phyloP scores from a whole-genome alignment of 1,140 invertebrate genomes.

The Drosophila navojoa region DNA sequence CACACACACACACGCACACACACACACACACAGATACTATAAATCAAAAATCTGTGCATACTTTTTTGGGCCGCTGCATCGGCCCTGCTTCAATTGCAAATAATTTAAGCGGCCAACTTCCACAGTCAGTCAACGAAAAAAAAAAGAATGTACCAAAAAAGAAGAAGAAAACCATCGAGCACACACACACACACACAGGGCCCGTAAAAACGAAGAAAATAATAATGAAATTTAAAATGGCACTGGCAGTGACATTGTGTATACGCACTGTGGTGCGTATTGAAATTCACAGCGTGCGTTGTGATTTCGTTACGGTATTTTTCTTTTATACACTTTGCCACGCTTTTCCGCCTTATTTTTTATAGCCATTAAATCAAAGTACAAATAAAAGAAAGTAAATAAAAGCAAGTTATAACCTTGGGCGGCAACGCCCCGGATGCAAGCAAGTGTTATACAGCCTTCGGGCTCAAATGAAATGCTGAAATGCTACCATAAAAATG shows the following conservation, averaged over 20 bases:
- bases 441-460: constrained; percentile 20
- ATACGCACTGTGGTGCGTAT: constrained; percentile 65
- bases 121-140: constrained; percentile 30
- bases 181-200: too few relatives aligned
- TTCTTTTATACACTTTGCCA: constrained; percentile 29
- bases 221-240: constrained; percentile 48
- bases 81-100: constrained; percentile 65
- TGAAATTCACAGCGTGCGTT: constrained; percentile 72
- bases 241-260: constrained; percentile 64
- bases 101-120: constrained; percentile 44
- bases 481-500: constrained; percentile 78
- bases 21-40: constrained; percentile 32
- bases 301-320: constrained; percentile 42
- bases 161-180: neutral
- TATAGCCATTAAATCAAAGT: constrained; percentile 80
- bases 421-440: constrained; percentile 17
- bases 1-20: neutral
- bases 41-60: constrained; percentile 76
- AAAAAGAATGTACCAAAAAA: constrained; percentile 4
- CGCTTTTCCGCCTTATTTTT: constrained; percentile 40
- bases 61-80: constrained; percentile 65
- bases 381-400: constrained; percentile 77
- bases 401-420: constrained; percentile 71
- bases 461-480: constrained; percentile 67
- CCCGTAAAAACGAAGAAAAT: constrained; percentile 47